A percentile compares a stretch with the other conserved stretches of the same genome.
Conservation (phyloP, 2,888 invertebrate genomes). For the Cheilosia soror region DNA sequence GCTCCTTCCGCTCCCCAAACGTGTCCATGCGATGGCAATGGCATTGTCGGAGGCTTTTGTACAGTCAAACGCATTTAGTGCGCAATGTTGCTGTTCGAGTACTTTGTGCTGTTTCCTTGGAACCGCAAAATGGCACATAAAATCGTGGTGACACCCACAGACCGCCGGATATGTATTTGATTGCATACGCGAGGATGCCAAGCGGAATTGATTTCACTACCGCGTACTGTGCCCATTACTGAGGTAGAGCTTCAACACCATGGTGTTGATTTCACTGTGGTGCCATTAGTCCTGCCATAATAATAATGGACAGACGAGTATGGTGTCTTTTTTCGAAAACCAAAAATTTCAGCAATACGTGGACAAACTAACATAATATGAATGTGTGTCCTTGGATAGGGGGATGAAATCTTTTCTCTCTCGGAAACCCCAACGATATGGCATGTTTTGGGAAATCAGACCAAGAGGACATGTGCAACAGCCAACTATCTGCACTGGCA, state of each 20-base stretch:
- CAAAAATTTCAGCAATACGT: constrained; percentile 17
- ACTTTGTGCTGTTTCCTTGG: constrained; percentile 29
- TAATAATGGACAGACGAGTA: background rate
- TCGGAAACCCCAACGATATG: constrained; percentile 16
- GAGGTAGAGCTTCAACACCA: background rate
- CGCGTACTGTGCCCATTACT: background rate
- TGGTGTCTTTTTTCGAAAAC: background rate
- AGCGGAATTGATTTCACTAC: constrained; percentile 31
- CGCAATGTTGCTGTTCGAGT: constrained; percentile 3
- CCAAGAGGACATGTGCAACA: constrained; percentile 7
- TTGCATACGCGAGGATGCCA: constrained; percentile 22
- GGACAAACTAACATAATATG: constrained; percentile 17
- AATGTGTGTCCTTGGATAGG: background rate
- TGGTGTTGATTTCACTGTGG: constrained; percentile 22
- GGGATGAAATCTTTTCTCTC: background rate
- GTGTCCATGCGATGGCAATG: background rate
- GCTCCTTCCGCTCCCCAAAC: constrained; percentile 16
- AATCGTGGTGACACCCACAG: constrained; percentile 28
- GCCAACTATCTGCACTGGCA: background rate
- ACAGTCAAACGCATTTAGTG: background rate
- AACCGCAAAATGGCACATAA: constrained; percentile 34
- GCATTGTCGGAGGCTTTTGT: background rate
- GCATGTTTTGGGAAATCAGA: constrained; percentile 6
- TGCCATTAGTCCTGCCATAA: constrained; percentile 5
- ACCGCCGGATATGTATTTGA: constrained; percentile 39